phyloP scores from a whole-genome alignment of 2,888 invertebrate species.

The Meteorus colon region DNA sequence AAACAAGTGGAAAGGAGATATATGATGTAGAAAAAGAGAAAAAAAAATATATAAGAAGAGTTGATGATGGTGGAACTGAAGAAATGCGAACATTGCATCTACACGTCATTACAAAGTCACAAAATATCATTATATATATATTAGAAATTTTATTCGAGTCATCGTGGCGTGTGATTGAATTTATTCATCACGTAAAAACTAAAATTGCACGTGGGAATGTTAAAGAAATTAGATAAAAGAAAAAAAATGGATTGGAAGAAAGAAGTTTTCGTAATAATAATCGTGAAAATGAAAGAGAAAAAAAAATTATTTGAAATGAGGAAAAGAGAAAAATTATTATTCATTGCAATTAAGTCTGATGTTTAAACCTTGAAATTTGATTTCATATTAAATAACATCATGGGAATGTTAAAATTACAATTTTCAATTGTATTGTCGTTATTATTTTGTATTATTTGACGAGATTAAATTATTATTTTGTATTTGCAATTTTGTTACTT shows the following conservation, averaged over 20 bases:
- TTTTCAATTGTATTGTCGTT: not conserved
- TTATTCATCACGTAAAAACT: slow-evolving; percentile 2
- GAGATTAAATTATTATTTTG: too few relatives aligned
- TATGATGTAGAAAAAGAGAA: not conserved
- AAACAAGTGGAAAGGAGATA: not conserved
- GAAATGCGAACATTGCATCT: not conserved
- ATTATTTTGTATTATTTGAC: not conserved
- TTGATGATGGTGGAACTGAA: not conserved
- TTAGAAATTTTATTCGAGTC: slow-evolving; percentile 17
- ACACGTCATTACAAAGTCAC: slow-evolving; percentile 2
- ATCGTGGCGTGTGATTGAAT: slow-evolving; percentile 21
- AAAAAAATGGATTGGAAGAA: not conserved
- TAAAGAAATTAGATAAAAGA: not conserved
- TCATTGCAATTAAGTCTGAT: not conserved
- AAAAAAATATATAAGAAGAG: not conserved
- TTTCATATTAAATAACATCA: not conserved
- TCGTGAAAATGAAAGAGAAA: not conserved
- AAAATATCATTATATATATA: slow-evolving; percentile 7
- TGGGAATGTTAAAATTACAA: not conserved
- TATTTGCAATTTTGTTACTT: too few relatives aligned
- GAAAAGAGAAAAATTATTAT: not conserved
- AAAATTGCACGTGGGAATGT: slow-evolving; percentile 22
- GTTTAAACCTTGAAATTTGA: not conserved
- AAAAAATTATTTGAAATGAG: not conserved
- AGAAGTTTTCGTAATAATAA: not conserved